Evolutionary conservation across 1,140 invertebrate genomes (phyloP).

Genomic region (Proctacanthus coquilletti): DNA sequence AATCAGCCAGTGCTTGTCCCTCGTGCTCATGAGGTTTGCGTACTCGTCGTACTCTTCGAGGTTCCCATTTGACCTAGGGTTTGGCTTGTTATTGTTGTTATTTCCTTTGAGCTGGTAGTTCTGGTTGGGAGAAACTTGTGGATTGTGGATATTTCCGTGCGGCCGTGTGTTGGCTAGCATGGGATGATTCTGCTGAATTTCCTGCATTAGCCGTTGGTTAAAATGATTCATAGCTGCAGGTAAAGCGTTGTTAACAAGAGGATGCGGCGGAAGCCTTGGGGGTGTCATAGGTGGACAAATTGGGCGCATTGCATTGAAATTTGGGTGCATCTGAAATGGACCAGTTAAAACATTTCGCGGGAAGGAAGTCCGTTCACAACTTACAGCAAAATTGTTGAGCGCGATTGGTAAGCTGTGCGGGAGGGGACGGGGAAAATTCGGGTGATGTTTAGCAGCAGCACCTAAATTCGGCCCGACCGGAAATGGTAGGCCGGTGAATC

Average conservation of each 20-base stretch:
- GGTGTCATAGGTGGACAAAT: slow-evolving; percentile 16
- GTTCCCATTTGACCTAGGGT: slow-evolving; percentile 18
- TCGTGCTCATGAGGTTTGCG: slow-evolving; percentile 74
- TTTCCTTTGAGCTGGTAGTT: too few species aligned
- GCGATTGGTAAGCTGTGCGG: slow-evolving; percentile 25
- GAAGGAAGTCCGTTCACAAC: too few species aligned
- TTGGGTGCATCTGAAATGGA: slow-evolving; percentile 21
- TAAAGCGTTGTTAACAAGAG: slow-evolving; percentile 8
- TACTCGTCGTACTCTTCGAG: slow-evolving; percentile 53
- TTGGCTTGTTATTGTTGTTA: slow-evolving; percentile 4
- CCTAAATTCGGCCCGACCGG: too few species aligned
- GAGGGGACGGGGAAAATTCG: slow-evolving; percentile 15
- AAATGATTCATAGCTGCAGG: slow-evolving; percentile 19
- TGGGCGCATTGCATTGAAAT: slow-evolving; percentile 28
- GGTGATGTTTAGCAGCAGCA: too few species aligned
- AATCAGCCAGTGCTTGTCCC: slow-evolving; percentile 85
- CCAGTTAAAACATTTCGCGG: background rate
- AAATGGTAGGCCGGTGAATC: slow-evolving; percentile 8
- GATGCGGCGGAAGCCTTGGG: slow-evolving; percentile 29
- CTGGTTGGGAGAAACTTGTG: background rate
- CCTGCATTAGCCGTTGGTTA: slow-evolving; percentile 34
- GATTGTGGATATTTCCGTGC: background rate
- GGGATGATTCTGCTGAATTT: slow-evolving; percentile 42
- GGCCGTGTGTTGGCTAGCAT: slow-evolving; percentile 23
- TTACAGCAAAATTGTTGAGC: slow-evolving; percentile 23